phyloP scores from a whole-genome alignment of 2,888 invertebrate species.

The Mesodorylaimus sp. region DNA sequence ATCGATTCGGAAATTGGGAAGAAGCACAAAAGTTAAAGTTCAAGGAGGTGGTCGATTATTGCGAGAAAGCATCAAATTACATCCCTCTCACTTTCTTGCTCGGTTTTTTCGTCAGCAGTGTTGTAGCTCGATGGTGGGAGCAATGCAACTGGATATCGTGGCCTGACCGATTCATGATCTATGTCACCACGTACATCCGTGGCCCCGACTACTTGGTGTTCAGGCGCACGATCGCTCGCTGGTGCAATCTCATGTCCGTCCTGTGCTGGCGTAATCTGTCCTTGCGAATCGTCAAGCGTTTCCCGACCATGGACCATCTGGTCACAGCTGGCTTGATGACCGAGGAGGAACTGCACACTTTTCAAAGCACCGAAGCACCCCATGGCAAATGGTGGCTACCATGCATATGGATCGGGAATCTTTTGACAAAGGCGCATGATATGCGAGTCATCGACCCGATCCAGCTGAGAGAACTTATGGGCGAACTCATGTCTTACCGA shows the following conservation, averaged over 20 bases:
- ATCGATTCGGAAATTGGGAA: slow-evolving; percentile 15
- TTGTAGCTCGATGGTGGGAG: slow-evolving; percentile 10
- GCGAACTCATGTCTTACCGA: slow-evolving; percentile 30
- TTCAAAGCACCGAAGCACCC: slow-evolving; percentile 25
- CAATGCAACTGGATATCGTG: slow-evolving; percentile 7
- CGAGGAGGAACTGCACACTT: slow-evolving; percentile 29
- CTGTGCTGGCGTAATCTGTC: slow-evolving; percentile 33
- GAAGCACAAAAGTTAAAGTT: slow-evolving; percentile 18
- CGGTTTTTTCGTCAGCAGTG: slow-evolving; percentile 6
- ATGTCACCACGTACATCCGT: neutral
- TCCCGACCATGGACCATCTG: slow-evolving; percentile 33
- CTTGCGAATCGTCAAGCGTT: slow-evolving; percentile 30
- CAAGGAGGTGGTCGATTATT: slow-evolving; percentile 18
- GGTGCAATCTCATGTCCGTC: slow-evolving; percentile 31
- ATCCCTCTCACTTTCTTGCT: slow-evolving; percentile 15
- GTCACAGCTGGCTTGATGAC: slow-evolving; percentile 34
- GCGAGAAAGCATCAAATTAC: slow-evolving; percentile 16
- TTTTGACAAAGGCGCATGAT: neutral
- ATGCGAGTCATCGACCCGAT: neutral
- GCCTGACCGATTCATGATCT: slow-evolving; percentile 17
- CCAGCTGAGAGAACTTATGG: slow-evolving; percentile 17
- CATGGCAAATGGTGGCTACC: slow-evolving; percentile 37
- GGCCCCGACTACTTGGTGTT: slow-evolving; percentile 18
- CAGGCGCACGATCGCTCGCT: slow-evolving; percentile 33
- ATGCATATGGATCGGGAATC: slow-evolving; percentile 32